Percentiles rank a stretch among this genome's conserved stretches.
phyloP scores from a whole-genome alignment of 2,113 vertebrate genomes.

The Plestiodon gilberti region DNA sequence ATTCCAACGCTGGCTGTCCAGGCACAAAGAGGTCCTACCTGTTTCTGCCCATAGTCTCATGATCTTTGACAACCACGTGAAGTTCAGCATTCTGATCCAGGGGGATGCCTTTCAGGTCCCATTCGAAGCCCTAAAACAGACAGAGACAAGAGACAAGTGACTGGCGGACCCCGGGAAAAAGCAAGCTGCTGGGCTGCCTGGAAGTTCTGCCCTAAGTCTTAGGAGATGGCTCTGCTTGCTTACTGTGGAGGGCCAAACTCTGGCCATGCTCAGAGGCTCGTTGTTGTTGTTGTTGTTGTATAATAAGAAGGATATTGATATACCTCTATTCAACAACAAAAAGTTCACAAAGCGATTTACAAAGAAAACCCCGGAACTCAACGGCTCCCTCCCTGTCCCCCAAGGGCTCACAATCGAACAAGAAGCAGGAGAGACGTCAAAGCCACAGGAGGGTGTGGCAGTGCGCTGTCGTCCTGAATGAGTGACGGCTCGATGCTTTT shows the following conservation, averaged over 20 bases:
- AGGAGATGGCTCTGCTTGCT: rapidly evolving
- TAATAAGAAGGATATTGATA: no score
- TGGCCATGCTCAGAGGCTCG: not conserved
- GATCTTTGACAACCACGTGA: slow-evolving; percentile 93
- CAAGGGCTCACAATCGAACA: no score
- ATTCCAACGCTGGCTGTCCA: no score
- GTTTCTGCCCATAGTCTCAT: slow-evolving; percentile 95
- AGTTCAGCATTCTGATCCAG: slow-evolving; percentile 87
- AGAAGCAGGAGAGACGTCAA: not conserved
- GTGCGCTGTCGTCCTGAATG: no score
- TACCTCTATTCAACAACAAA: no score
- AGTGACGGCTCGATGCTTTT: not conserved
- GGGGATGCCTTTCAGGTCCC: slow-evolving; percentile 93
- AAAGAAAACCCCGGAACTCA: no score
- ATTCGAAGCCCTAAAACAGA: slow-evolving; percentile 88
- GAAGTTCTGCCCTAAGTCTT: not conserved
- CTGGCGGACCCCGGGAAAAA: rapidly evolving
- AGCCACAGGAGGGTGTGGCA: not conserved
- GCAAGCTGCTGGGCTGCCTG: not conserved
- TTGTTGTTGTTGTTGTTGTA: no score
- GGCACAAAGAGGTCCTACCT: slow-evolving; percentile 74
- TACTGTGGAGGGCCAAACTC: not conserved
- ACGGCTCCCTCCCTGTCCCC: no score
- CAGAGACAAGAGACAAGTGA: not conserved
- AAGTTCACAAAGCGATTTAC: no score